Base-by-base conservation (phyloP, 2,888 invertebrate genomes). In the Cryptosula pallasiana region DNA sequence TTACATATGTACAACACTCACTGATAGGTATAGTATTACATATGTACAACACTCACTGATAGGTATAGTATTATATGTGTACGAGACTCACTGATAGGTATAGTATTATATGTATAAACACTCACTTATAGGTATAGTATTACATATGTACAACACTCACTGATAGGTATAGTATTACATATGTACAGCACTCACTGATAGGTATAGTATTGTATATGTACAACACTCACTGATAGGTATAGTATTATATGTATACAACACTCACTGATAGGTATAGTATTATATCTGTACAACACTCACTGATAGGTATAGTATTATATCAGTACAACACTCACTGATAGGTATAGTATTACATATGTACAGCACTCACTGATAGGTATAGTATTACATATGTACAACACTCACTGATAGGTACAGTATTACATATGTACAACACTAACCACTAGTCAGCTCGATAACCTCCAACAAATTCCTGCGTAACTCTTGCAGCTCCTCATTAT, bases 361-460 rank as follows among this genome's bases (percentile, higher is more conserved):
- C 20, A 20, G 20, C 45, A 45, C 45, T 45, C 5, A 63, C 63
- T 32, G 32, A 29, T 63, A 34, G 63, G 20, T 45, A 20, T 5
- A 5, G 9, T 45, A 13, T 13, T 45, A 45, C 45, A 45, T 13
- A 13, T 45, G 45, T 5, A 13, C 20, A 20, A 45, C 45, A 13
- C 45, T 20, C 45, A 13, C 45, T 45, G 20, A 13, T 45, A 45
- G 9, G 20, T 45, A 20, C 9, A 5, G 9, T 45, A 13, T 13
- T 45, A 45, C 45, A 45, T 13, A 13, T 45, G 45, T 5, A 13
- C 20, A 20, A 45, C 45, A 45, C 45, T 45, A 45, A 63, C 63
- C 63, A 63, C 32, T 63, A 34, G 63, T 63, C 13, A 63, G n/a
- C 27, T 27, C 63, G 16, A 63, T 63, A 16, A 63, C 63, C n/a